Evolutionary conservation across 2,113 vertebrate genomes (phyloP).

Genomic region (Phrynosoma platyrhinos): DNA sequence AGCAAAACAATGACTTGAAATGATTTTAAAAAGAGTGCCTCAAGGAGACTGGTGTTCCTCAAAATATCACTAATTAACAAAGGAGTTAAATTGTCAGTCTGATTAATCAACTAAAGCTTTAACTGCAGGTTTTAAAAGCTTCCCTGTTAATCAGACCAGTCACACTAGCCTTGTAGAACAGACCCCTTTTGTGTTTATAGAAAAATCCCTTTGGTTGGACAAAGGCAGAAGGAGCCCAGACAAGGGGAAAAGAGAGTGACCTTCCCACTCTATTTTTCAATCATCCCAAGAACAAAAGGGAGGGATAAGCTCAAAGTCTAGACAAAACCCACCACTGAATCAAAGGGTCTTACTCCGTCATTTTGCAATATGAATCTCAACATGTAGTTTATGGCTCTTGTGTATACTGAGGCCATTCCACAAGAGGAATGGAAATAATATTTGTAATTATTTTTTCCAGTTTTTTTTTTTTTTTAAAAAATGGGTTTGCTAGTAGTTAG

Average conservation of each 20-base stretch:
- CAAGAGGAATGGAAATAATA: no score
- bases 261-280: background rate
- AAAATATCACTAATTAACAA: constrained; percentile 35
- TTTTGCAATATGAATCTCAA: background rate
- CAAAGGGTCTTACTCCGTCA: background rate
- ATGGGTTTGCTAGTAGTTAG: no score
- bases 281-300: background rate
- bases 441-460: no score
- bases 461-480: no score
- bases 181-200: background rate
- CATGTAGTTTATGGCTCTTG: background rate
- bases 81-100: constrained; percentile 28
- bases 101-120: constrained; percentile 19
- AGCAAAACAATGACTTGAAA: constrained; percentile 1
- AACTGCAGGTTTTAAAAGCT: constrained; percentile 2
- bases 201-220: background rate
- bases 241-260: background rate
- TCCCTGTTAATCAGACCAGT: constrained; percentile 19
- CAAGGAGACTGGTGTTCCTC: constrained; percentile 12
- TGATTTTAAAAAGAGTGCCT: constrained; percentile 14
- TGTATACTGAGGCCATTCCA: background rate
- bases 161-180: constrained; percentile 14
- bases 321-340: background rate
- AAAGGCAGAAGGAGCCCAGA: background rate
- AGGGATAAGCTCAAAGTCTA: background rate